phyloP scores from a whole-genome alignment of 2,888 invertebrate species.

The Melinaea marsaeus region DNA sequence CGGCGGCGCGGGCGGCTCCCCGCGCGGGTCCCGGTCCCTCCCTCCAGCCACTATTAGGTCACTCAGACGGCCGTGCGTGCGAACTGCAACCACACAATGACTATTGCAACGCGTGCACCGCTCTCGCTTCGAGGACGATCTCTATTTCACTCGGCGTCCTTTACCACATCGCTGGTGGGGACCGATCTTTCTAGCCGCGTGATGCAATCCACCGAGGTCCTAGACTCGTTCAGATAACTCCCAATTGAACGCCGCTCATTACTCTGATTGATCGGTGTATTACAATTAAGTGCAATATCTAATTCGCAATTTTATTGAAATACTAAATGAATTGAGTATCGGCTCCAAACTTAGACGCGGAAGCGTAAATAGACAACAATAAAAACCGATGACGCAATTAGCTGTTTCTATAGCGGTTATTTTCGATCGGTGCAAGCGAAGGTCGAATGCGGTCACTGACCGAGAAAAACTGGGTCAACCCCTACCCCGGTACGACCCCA shows the following conservation, averaged over 20 bases:
- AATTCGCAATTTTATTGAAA: constrained; percentile 4
- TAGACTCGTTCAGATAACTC: constrained; percentile 58
- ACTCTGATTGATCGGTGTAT: constrained; percentile 29
- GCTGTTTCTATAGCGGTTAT: constrained; percentile 53
- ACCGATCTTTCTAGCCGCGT: constrained; percentile 75
- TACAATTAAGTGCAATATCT: constrained; percentile 10
- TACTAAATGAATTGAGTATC: neutral
- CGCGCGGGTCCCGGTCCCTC: constrained; percentile 74
- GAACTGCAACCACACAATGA: constrained; percentile 75
- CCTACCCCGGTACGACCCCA: constrained; percentile 41
- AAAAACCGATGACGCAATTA: constrained; percentile 52
- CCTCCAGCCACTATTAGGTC: constrained; percentile 77
- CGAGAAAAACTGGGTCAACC: constrained; percentile 64
- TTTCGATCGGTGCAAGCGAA: constrained; percentile 68
- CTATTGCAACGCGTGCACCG: constrained; percentile 76
- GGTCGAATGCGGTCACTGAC: constrained; percentile 73
- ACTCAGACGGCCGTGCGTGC: constrained; percentile 74
- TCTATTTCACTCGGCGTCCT: constrained; percentile 77
- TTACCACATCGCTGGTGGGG: constrained; percentile 75
- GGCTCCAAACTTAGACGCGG: constrained; percentile 1
- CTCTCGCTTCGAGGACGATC: constrained; percentile 78
- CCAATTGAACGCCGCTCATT: constrained; percentile 52
- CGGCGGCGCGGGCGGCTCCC: constrained; percentile 59
- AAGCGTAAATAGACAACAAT: constrained; percentile 42
- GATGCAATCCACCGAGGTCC: constrained; percentile 67